Evolutionary conservation across 2,797 vertebrate genomes (phyloP).

Genomic region (Amazonetta brasiliensis): DNA sequence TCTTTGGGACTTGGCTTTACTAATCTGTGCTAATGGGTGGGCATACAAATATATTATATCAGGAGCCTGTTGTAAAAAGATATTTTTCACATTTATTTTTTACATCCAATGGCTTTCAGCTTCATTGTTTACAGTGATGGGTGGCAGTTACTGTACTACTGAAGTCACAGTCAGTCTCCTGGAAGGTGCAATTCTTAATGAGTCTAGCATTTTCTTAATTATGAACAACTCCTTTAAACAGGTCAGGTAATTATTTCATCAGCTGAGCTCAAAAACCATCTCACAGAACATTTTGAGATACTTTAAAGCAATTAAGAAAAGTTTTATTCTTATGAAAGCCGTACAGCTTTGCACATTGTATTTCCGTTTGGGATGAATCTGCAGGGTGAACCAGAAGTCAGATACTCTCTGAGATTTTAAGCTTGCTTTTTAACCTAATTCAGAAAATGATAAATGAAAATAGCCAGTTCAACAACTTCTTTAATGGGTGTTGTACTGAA

Average conservation of each 20-base stretch:
- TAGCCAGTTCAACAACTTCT: neutral
- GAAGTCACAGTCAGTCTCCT: neutral
- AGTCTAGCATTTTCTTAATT: neutral
- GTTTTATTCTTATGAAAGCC: neutral
- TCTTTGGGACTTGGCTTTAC: neutral
- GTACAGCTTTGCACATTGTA: neutral
- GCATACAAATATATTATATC: neutral
- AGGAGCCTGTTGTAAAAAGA: neutral
- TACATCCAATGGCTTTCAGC: neutral
- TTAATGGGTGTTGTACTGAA: neutral
- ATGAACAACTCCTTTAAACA: neutral
- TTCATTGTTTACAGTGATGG: neutral
- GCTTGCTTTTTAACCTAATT: neutral
- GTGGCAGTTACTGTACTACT: neutral
- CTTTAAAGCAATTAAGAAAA: neutral
- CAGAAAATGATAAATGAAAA: neutral
- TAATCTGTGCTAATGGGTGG: neutral
- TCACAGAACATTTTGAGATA: neutral
- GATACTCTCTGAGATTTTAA: neutral
- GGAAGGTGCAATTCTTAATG: neutral
- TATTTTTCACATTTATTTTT: neutral
- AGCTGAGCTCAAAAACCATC: neutral
- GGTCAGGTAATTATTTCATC: neutral
- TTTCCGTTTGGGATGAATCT: neutral
- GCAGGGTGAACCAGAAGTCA: neutral